Base-by-base conservation (phyloP, 2,888 invertebrate species). In the Anaspis maculata region DNA sequence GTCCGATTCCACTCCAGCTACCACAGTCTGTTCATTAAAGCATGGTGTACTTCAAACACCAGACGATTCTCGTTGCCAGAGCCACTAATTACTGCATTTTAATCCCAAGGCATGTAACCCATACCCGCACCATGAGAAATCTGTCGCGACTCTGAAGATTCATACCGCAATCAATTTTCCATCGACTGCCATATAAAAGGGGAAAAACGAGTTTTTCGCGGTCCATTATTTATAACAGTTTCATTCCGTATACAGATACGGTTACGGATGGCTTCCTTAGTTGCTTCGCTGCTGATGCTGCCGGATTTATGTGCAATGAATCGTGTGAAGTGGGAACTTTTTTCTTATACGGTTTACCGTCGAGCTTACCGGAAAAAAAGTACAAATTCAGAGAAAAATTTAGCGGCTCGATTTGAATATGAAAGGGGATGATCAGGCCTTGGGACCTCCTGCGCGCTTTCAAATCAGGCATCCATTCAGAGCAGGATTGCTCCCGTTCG, bases 1-100 rank as follows among this genome's bases (percentile, higher is more conserved):
- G 56, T 56, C 51, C 49, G 47, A 54, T 59, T 60, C 58, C 54
- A 56, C 54, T 54, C 48, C 54, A 56, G 52, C 52, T 57, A 48
- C 50, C 54, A 46, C 54, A 49, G 50, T 53, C 54, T 59, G 57
- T 60, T 60, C 58, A 59, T 59, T 60, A 58, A 57, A 59, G 56
- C 54, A 50, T 50, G 46, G 45, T 45, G 45, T 44, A 27, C 42
- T 47, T 52, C 49, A 46, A 51, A 49, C 46, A 44, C 38, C 39
- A 44, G 45, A 47, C 48, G 50, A 53, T 53, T 55, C 50, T 51
- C 50, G 5, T 6, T 19, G 9, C 44, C 48, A 52, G 56, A 50
- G 52, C 50, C 49, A 54, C 55, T 58, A 58, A 58, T 58, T 57
- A 56, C 54, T 43, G 51, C 51, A 51, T 57, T 56, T 54, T 52